Conservation (phyloP, 92 coral and sea anemone genomes). For the Desmophyllum pertusum region DNA sequence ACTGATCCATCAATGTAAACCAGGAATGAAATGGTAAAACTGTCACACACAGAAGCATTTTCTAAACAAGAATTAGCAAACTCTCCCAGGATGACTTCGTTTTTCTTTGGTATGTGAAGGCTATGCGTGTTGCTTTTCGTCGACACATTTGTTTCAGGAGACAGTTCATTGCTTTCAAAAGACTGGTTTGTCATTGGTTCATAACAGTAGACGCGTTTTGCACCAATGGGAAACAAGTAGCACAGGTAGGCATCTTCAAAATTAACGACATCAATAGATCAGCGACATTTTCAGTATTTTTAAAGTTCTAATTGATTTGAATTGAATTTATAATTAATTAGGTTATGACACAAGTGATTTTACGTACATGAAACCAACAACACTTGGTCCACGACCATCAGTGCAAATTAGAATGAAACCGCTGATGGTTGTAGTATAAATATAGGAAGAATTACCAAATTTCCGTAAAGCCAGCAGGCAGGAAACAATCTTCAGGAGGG, state of each 20-base stretch:
- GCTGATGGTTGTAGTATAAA: no score
- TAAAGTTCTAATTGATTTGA: no score
- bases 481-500: no score
- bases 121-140: background rate
- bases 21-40: conserved; percentile 17
- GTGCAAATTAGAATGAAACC: no score
- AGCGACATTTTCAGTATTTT: background rate
- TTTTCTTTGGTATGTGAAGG: conserved; percentile 1
- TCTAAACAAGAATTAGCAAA: conserved; percentile 17
- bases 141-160: background rate
- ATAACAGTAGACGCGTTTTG: conserved; percentile 15
- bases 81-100: conserved; percentile 6
- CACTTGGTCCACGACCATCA: no score
- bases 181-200: conserved; percentile 8
- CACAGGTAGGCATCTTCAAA: conserved; percentile 12
- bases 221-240: conserved; percentile 23
- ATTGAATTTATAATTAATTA: no score
- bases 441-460: no score
- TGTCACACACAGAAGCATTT: background rate
- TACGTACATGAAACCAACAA: no score
- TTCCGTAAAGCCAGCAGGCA: no score
- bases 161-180: conserved; percentile 12
- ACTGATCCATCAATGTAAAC: conserved; percentile 9
- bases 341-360: no score
- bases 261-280: background rate